Percentiles rank a stretch among this genome's conserved stretches.
phyloP scores from a whole-genome alignment of 2,797 vertebrate species.

The Sebastes glaucus region DNA sequence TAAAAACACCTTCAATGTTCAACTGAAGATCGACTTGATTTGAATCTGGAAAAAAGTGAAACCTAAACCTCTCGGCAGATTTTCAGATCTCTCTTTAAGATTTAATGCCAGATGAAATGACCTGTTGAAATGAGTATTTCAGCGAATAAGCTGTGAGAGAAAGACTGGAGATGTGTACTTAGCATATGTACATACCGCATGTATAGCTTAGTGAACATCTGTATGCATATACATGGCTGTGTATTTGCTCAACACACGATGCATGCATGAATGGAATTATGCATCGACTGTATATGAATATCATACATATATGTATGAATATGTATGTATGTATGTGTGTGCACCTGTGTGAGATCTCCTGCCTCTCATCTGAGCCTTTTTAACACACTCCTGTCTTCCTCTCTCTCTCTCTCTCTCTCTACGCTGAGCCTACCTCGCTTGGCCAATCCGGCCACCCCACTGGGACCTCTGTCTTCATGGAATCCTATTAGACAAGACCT shows the following conservation, averaged over 20 bases:
- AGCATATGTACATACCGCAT: neutral
- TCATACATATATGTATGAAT: neutral
- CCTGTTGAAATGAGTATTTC: neutral
- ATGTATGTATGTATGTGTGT: neutral
- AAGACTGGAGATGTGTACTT: neutral
- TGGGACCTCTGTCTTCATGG: slow-evolving; percentile 49
- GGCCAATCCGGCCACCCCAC: slow-evolving; percentile 1
- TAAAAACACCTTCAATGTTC: neutral
- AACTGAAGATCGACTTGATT: neutral
- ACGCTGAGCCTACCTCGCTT: neutral
- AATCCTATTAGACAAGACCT: slow-evolving; percentile 57
- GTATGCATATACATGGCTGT: neutral
- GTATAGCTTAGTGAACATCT: neutral
- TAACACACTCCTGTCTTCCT: neutral
- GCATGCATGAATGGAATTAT: neutral
- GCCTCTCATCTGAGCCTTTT: neutral
- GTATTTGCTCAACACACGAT: neutral
- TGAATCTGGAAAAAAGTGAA: neutral
- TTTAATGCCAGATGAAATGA: too few species aligned
- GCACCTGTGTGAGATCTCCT: neutral
- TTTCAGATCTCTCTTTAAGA: neutral
- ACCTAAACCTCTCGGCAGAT: neutral
- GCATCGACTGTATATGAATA: neutral
- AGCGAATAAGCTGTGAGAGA: neutral
- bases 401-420: neutral